Evolutionary conservation across 1,140 invertebrate genomes (phyloP).

Genomic region (Philopotamus ludificatus): DNA sequence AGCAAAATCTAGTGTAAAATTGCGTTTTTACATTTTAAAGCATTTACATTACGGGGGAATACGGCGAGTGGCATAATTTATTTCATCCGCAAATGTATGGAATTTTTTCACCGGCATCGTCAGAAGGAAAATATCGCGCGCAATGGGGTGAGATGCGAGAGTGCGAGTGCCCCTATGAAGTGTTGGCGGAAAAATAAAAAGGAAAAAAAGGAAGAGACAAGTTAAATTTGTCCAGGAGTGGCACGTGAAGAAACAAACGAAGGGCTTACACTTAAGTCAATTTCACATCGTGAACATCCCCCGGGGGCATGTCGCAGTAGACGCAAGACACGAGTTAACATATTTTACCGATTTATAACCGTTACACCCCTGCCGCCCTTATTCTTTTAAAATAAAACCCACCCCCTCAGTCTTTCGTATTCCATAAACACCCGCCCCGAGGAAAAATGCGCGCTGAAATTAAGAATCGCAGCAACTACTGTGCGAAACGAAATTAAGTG

Average conservation of each 20-base stretch:
- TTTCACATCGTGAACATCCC: constrained; percentile 35
- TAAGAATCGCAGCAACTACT: too few species aligned
- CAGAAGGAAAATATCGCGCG: too few species aligned
- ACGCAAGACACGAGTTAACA: constrained; percentile 40
- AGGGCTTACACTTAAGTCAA: constrained; percentile 32
- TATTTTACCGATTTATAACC: constrained; percentile 43
- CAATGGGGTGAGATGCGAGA: background rate
- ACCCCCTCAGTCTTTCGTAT: background rate
- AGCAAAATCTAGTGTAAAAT: constrained; percentile 42
- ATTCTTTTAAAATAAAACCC: constrained; percentile 39
- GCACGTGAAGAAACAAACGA: constrained; percentile 20
- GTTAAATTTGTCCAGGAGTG: background rate
- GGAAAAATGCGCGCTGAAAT: too few species aligned
- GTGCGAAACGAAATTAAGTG: too few species aligned
- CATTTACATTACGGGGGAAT: too few species aligned
- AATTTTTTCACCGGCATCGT: too few species aligned
- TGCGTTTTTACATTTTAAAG: constrained; percentile 40
- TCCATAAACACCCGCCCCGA: background rate
- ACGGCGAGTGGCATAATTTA: too few species aligned
- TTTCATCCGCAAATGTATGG: too few species aligned
- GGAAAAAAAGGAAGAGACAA: too few species aligned
- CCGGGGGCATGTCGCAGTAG: constrained; percentile 29
- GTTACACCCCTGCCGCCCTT: constrained; percentile 34
- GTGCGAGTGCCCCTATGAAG: background rate
- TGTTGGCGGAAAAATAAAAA: background rate